Percentiles rank a stretch among this genome's conserved stretches.
phyloP scores from a whole-genome alignment of 2,113 vertebrate species.

The Tychaedon coryphoeus region DNA sequence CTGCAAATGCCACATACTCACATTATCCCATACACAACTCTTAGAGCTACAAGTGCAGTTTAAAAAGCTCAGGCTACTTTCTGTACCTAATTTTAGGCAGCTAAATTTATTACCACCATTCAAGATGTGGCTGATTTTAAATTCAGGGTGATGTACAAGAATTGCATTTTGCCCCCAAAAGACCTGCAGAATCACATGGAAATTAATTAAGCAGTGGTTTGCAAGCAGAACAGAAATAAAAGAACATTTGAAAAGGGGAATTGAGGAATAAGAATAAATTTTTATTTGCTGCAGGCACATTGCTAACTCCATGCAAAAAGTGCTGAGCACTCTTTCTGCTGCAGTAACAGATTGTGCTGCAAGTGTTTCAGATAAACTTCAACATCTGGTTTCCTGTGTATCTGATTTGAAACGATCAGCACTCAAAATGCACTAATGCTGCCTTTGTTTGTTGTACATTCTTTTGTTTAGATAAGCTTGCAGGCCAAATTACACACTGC shows the following conservation, averaged over 20 bases:
- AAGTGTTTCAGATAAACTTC: constrained; percentile 35
- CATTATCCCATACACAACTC: background rate
- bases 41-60: background rate
- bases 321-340: background rate
- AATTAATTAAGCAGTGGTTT: background rate
- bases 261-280: background rate
- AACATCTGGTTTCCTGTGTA: constrained; percentile 21
- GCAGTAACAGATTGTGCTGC: background rate
- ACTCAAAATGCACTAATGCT: constrained; percentile 11
- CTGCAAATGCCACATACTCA: background rate
- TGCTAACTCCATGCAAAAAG: background rate
- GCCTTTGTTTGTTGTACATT: constrained; percentile 21
- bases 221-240: background rate
- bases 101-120: background rate
- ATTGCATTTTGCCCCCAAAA: background rate
- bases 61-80: background rate
- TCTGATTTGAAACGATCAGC: constrained; percentile 28
- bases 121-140: background rate
- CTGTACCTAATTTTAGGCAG: background rate
- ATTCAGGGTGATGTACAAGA: background rate
- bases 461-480: constrained; percentile 29
- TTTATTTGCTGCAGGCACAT: background rate
- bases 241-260: background rate
- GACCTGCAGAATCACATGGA: background rate
- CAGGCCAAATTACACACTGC: background rate